Conservation (phyloP, 2,888 invertebrate genomes). For the Incurvaria masculella region DNA sequence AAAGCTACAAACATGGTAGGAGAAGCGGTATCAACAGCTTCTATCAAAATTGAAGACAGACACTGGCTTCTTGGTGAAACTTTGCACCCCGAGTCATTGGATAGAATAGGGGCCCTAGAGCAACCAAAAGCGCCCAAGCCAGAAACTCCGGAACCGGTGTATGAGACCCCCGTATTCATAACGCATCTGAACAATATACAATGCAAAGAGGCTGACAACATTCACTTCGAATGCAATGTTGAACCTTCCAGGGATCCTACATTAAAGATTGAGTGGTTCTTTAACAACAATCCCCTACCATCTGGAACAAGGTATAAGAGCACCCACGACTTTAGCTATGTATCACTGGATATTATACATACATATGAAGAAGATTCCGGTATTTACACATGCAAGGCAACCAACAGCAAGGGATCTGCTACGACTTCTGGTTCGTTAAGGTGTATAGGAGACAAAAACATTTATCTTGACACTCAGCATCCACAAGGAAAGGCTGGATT, state of each 20-base stretch:
- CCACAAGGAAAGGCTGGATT: conserved; percentile 91
- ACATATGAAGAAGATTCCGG: conserved; percentile 92
- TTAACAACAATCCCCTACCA: conserved; percentile 86
- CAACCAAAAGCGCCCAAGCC: conserved; percentile 66
- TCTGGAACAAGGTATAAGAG: conserved; percentile 88
- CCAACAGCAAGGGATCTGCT: conserved; percentile 85
- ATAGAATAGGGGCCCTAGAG: conserved; percentile 83
- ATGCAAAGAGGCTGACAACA: conserved; percentile 82
- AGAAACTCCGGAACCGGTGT: conserved; percentile 72
- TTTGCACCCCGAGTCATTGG: conserved; percentile 85
- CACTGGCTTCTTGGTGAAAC: conserved; percentile 87
- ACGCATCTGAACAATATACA: conserved; percentile 89
- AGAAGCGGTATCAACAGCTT: conserved; percentile 91
- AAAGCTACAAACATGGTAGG: conserved; percentile 91
- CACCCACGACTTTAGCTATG: conserved; percentile 94
- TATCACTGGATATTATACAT: conserved; percentile 84
- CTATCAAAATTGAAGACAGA: conserved; percentile 83
- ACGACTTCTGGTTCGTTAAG: conserved; percentile 86
- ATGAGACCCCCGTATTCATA: conserved; percentile 85
- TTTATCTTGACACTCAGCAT: conserved; percentile 89
- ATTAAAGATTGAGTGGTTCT: conserved; percentile 91
- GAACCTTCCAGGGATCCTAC: conserved; percentile 91
- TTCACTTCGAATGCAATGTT: conserved; percentile 88
- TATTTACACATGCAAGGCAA: conserved; percentile 86
- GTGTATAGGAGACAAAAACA: conserved; percentile 75